Evolutionary conservation across 2,888 invertebrate species (phyloP).

Genomic region (Drosophila atripex): DNA sequence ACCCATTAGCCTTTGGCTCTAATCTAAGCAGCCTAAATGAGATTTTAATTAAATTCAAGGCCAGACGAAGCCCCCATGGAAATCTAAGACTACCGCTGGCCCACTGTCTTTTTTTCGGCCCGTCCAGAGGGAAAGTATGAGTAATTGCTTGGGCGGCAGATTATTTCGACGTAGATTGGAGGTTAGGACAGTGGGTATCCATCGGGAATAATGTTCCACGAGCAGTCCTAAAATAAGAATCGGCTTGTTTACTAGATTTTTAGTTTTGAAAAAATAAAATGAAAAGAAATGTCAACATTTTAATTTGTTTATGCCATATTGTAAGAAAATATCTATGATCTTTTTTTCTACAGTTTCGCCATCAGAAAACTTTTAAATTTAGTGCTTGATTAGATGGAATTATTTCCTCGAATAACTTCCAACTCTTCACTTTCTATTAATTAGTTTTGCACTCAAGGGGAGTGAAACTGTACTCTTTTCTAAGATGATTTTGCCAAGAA

Average conservation of each 20-base stretch:
- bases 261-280: neutral
- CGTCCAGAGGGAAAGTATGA: conserved; percentile 41
- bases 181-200: neutral
- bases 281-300: too few species aligned
- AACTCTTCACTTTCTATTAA: conserved; percentile 4
- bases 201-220: neutral
- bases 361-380: neutral
- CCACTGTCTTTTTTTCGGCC: conserved; percentile 37
- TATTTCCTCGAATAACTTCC: conserved; percentile 3
- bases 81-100: conserved; percentile 14
- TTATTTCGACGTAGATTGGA: conserved; percentile 12
- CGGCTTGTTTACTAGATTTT: neutral
- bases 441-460: conserved; percentile 13
- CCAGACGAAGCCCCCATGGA: conserved; percentile 44
- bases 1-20: conserved; percentile 51
- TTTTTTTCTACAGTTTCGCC: neutral
- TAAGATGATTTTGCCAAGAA: conserved; percentile 12
- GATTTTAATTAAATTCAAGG: conserved; percentile 80
- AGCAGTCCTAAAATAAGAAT: neutral
- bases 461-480: conserved; percentile 13
- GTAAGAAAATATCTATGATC: too few species aligned
- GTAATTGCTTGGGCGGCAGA: conserved; percentile 33
- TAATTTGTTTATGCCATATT: too few species aligned
- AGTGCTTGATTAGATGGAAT: neutral
- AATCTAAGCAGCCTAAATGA: conserved; percentile 63